Evolutionary conservation across 2,797 vertebrate species (phyloP).

Genomic region (Pithecia hirsuta): DNA sequence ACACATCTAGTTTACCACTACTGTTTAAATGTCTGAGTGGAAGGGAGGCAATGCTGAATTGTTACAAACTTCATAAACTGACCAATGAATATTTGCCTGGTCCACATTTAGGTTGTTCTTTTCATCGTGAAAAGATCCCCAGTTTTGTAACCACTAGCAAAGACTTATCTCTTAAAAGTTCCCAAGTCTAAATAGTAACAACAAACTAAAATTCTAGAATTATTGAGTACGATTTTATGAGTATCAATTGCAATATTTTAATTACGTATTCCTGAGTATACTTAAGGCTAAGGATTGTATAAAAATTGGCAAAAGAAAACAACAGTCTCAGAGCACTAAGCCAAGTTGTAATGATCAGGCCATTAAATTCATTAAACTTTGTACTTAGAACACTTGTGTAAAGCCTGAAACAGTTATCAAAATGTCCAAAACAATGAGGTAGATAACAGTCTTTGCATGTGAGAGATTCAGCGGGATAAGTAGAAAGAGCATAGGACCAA

Average conservation of each 20-base stretch:
- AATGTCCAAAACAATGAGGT: background rate
- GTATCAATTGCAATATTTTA: background rate
- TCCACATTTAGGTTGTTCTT: constrained; percentile 7
- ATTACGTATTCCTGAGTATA: background rate
- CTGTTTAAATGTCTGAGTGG: background rate
- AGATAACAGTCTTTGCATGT: background rate
- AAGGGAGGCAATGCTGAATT: background rate
- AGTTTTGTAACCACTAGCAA: background rate
- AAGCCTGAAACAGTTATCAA: background rate
- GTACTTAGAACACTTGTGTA: background rate
- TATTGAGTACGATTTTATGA: constrained; percentile 25
- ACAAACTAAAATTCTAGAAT: background rate
- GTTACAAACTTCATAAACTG: background rate
- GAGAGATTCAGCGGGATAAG: background rate
- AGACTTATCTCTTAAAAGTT: background rate
- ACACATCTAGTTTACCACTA: background rate
- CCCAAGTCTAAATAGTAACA: background rate
- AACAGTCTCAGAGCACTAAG: background rate
- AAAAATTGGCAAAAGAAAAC: constrained; percentile 11
- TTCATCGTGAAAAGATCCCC: background rate
- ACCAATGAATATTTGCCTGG: background rate
- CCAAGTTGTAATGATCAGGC: background rate
- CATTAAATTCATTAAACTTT: background rate
- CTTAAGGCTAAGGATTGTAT: background rate
- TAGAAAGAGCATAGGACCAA: background rate